Percentiles rank a stretch among this genome's conserved stretches.
Conservation (phyloP, 1,140 invertebrate genomes). For the Laodelphax striatellus region DNA sequence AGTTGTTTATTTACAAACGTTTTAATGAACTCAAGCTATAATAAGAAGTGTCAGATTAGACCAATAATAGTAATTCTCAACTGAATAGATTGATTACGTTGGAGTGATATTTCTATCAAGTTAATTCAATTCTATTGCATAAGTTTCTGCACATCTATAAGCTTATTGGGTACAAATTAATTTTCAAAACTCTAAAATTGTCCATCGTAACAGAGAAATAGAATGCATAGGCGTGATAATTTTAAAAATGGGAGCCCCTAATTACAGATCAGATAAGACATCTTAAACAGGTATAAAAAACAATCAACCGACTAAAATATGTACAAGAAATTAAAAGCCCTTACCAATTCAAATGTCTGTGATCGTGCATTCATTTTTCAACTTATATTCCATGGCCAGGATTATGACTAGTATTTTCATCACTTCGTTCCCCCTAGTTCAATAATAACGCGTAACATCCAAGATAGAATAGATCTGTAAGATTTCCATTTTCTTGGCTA, state of each 20-base stretch:
- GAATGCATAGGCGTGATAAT: not conserved
- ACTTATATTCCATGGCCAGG: conserved; percentile 11
- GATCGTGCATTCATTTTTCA: conserved; percentile 74
- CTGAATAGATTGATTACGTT: conserved; percentile 10
- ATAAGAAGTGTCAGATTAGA: too few species aligned
- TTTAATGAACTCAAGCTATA: too few species aligned
- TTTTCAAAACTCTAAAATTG: not conserved
- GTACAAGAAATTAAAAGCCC: conserved; percentile 3
- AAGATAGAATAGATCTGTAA: too few species aligned
- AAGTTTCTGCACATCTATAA: not conserved
- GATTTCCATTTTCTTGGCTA: too few species aligned
- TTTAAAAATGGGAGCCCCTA: not conserved
- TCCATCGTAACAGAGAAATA: not conserved
- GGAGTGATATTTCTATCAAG: not conserved
- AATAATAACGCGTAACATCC: too few species aligned
- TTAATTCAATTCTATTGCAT: not conserved
- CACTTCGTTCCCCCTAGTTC: not conserved
- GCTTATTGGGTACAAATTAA: not conserved
- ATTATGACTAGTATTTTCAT: conserved; percentile 1
- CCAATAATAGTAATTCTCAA: not conserved
- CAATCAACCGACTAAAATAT: too few species aligned
- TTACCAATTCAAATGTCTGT: conserved; percentile 70
- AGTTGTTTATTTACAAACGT: too few species aligned
- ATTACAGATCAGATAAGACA: too few species aligned
- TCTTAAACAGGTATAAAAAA: too few species aligned